Evolutionary conservation across 30 jellyfish, hydroid and myxozoan genomes (phyloP).

Genomic region (Aurelia sp.): DNA sequence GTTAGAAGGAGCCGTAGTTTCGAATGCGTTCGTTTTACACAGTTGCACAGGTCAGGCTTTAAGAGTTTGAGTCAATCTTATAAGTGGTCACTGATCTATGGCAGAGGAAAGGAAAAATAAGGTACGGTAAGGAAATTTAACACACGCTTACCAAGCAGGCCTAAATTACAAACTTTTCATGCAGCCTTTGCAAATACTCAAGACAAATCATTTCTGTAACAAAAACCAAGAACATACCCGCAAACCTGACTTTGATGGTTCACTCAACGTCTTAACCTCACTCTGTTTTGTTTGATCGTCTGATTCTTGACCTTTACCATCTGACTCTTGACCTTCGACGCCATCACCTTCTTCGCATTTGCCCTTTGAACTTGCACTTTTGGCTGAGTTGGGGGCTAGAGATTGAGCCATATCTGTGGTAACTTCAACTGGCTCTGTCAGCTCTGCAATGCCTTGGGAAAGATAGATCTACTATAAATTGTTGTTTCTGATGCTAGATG

Average conservation of each 20-base stretch:
- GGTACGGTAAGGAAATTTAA: no score
- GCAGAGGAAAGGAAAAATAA: no score
- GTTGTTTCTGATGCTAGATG: no score
- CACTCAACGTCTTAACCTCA: slow-evolving; percentile 10
- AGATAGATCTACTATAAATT: neutral
- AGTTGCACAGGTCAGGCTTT: no score
- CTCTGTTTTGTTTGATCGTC: neutral
- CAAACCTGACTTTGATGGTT: slow-evolving; percentile 22
- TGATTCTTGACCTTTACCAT: slow-evolving; percentile 22
- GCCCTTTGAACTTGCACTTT: slow-evolving; percentile 2
- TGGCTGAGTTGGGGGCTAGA: neutral
- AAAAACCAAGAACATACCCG: neutral
- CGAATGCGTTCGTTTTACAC: no score
- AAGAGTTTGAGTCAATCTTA: no score
- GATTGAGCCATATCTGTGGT: neutral
- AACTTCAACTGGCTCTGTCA: neutral
- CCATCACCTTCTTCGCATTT: neutral
- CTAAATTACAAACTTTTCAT: no score
- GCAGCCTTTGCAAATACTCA: no score
- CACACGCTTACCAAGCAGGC: no score
- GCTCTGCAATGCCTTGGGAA: neutral
- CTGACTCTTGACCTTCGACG: slow-evolving; percentile 15
- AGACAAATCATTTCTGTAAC: no score
- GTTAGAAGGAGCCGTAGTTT: no score
- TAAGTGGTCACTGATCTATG: no score